These are phyloP conservation scores for Rhynchotus rufescens DNA, from an alignment of 2,797 vertebrate species.

Conservation along the genomic window DNA sequence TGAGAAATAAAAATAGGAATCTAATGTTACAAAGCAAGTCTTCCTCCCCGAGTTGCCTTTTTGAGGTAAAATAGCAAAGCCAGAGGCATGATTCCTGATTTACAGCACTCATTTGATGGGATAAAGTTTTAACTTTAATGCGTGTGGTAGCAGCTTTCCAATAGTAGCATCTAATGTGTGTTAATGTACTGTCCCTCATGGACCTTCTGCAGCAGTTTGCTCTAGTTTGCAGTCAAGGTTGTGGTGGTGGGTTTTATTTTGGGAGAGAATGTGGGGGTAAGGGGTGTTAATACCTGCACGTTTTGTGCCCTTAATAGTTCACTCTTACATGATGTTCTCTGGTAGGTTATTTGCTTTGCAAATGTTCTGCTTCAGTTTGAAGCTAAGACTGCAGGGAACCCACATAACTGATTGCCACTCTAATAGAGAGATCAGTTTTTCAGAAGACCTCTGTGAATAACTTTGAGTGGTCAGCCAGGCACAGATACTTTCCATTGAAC, in stretches of 20 bases:
- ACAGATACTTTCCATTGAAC: constrained; percentile 62
- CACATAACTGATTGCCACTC: constrained; percentile 36
- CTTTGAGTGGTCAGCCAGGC: constrained; percentile 66
- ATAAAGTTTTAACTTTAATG: neutral
- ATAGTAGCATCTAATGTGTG: neutral
- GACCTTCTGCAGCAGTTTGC: neutral
- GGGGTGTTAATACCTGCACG: neutral
- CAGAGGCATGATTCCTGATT: neutral
- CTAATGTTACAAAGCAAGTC: neutral
- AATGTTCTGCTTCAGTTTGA: constrained; percentile 47
- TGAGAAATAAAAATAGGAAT: neutral
- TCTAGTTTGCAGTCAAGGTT: neutral
- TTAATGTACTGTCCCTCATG: neutral
- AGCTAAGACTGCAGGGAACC: constrained; percentile 42
- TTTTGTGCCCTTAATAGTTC: neutral
- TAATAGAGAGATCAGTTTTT: no score
- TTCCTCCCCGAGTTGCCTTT: neutral
- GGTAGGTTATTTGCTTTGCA: constrained; percentile 59
- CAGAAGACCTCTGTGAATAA: neutral
- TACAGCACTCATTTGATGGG: neutral
- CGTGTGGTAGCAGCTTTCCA: neutral
- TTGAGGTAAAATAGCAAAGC: neutral
- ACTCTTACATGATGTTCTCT: neutral
- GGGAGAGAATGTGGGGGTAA: no score
- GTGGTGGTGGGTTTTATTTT: neutral